Percentiles rank a stretch among this genome's conserved stretches.
Conservation (phyloP, 1,140 invertebrate genomes). For the Drosophila bocqueti region DNA sequence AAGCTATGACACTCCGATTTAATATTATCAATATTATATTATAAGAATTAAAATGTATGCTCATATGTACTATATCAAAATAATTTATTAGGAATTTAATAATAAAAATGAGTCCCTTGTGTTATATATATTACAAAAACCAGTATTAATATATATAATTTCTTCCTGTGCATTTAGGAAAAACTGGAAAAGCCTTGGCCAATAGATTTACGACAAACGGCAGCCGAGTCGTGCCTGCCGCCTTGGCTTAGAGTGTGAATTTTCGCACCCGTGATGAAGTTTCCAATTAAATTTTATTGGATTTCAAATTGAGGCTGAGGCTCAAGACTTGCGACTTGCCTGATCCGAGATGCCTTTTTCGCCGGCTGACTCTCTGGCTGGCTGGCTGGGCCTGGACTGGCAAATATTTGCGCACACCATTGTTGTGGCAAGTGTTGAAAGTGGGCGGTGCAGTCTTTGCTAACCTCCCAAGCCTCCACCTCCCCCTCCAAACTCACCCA, state of each 20-base stretch:
- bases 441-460: conserved; percentile 61
- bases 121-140: too few relatives aligned
- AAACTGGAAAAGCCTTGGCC: conserved; percentile 59
- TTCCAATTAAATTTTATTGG: conserved; percentile 85
- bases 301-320: conserved; percentile 79
- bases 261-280: conserved; percentile 84
- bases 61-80: too few relatives aligned
- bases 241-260: conserved; percentile 77
- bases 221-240: conserved; percentile 75
- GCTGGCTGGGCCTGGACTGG: conserved; percentile 35
- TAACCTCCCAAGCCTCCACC: neutral
- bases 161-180: neutral
- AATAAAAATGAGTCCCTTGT: neutral
- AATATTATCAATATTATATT: too few relatives aligned
- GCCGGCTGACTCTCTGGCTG: conserved; percentile 9
- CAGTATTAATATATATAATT: neutral
- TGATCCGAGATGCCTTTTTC: conserved; percentile 58
- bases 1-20: too few relatives aligned
- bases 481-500: neutral
- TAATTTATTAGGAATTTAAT: neutral
- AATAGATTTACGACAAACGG: conserved; percentile 81
- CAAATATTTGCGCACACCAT: conserved; percentile 81
- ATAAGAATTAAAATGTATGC: too few relatives aligned
- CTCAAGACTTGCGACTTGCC: conserved; percentile 31
- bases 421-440: conserved; percentile 82